Base-by-base conservation (phyloP, 2,113 vertebrate species). In the Athene noctua region DNA sequence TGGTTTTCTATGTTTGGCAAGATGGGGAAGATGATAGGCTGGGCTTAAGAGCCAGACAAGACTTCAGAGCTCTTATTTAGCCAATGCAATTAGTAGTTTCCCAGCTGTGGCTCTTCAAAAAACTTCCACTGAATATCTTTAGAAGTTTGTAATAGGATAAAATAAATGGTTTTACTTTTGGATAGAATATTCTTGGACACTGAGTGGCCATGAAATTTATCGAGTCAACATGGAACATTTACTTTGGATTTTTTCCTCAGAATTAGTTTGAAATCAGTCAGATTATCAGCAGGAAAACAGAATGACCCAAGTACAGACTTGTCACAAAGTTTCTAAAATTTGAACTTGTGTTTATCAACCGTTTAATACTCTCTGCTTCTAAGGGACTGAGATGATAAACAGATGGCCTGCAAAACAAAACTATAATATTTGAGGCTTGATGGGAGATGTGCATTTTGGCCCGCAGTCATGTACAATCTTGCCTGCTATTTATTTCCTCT, bases 1-100 rank as follows among this genome's bases (percentile, higher is more conserved):
- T 82, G 94, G 57, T 90, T 82, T 85, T 90, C 74, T 95, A 22
- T 68, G 74, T 90, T 82, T 87, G 84, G 75, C 52, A 87, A 85
- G 73, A 91, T 10, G 25, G 26, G 38, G 86, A 89, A 84, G 57
- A 80, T 47, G 54, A 73, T 9, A 78, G 68, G 29, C 27, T 16
- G 11, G 16, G 14, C 13, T 90, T 75, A 80, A 73, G 84, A 90
- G 46, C 62, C 78, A 91, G 51, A 80, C 2, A 0, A 92, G 40
- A 51, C 80, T 85, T 85, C 62, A 90, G 67, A 80, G 20, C 29
- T 91, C 54, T 85, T 75, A 65, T 61, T 94, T 94, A 65, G 62
- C 61, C 74, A 63, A 21, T 52, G 51, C 22, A 87, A 51, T 86
- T 78, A 79, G 25, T 15, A 88, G 80, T 47, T 90, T 89, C 87